A percentile compares a stretch with the other conserved stretches of the same genome.
Evolutionary conservation across 2,888 invertebrate species (phyloP).

Genomic region (Elegia similella): DNA sequence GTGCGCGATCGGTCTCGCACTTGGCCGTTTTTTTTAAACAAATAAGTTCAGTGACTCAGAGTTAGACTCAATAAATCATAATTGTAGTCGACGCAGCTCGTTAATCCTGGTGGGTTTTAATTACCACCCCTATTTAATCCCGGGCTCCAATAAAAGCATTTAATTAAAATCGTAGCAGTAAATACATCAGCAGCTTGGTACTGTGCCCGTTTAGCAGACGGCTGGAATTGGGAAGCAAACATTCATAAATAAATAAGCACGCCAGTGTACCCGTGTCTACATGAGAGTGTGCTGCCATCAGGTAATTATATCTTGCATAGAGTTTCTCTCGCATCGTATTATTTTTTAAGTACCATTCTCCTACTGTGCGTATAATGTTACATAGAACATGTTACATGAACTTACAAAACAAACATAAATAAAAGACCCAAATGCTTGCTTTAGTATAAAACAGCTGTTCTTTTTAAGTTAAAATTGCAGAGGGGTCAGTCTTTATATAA

Average conservation of each 20-base stretch:
- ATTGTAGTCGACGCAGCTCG: slow-evolving; percentile 66
- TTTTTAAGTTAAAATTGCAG: slow-evolving; percentile 28
- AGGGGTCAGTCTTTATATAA: slow-evolving; percentile 44
- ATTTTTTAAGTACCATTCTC: too few relatives aligned
- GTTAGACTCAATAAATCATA: slow-evolving; percentile 63
- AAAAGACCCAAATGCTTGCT: not conserved
- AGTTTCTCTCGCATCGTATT: too few relatives aligned
- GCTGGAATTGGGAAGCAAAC: slow-evolving; percentile 32
- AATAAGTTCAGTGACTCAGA: not conserved
- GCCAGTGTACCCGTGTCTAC: not conserved
- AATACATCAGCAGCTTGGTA: slow-evolving; percentile 40
- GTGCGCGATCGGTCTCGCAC: too few relatives aligned
- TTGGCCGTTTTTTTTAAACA: not conserved
- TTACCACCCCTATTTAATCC: slow-evolving; percentile 64
- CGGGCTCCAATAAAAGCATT: slow-evolving; percentile 62
- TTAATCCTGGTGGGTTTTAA: slow-evolving; percentile 66
- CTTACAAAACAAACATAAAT: not conserved
- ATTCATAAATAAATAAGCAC: slow-evolving; percentile 30
- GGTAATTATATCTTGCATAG: not conserved
- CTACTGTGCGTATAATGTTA: too few relatives aligned
- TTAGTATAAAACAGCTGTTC: slow-evolving; percentile 3
- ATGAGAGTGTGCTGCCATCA: not conserved
- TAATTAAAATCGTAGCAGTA: slow-evolving; percentile 64
- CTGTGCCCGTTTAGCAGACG: slow-evolving; percentile 31
- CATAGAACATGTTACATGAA: too few relatives aligned